phyloP scores from a whole-genome alignment of 2,888 invertebrate species.

The Tetranychus truncatus region DNA sequence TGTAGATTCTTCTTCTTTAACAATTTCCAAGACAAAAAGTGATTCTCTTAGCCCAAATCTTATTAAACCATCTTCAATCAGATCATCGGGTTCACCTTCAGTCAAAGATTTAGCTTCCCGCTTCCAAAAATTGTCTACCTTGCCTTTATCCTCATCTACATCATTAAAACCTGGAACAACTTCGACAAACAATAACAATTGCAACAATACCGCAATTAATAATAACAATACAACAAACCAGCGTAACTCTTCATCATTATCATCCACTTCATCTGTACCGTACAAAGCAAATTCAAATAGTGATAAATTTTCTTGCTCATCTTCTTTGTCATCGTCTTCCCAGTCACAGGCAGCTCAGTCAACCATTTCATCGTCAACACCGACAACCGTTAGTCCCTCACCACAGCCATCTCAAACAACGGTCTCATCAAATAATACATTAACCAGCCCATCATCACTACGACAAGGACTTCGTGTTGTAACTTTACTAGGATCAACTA shows the following conservation, averaged over 20 bases:
- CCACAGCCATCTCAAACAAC: not conserved
- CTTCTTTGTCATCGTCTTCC: not conserved
- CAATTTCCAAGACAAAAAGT: not conserved
- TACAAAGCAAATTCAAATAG: not conserved
- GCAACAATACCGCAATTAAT: not conserved
- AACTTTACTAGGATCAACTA: slow-evolving; percentile 1
- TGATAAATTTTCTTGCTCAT: not conserved
- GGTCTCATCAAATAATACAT: not conserved
- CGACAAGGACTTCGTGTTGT: slow-evolving; percentile 5
- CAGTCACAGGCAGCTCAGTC: not conserved
- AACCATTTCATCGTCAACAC: slow-evolving; percentile 2
- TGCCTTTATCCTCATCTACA: not conserved
- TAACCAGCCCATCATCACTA: slow-evolving; percentile 4
- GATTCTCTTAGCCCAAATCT: not conserved
- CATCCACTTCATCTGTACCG: not conserved
- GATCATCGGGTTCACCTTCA: slow-evolving; percentile 30
- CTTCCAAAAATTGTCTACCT: slow-evolving; percentile 42
- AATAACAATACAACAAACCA: not conserved
- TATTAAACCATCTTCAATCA: slow-evolving; percentile 22
- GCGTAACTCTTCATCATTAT: not conserved
- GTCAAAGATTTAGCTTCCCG: slow-evolving; percentile 63
- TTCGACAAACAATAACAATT: not conserved
- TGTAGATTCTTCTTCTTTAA: not conserved
- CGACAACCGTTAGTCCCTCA: not conserved
- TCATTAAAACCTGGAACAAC: not conserved